phyloP scores from a whole-genome alignment of 2,888 invertebrate genomes.

The Pandemis corylana region DNA sequence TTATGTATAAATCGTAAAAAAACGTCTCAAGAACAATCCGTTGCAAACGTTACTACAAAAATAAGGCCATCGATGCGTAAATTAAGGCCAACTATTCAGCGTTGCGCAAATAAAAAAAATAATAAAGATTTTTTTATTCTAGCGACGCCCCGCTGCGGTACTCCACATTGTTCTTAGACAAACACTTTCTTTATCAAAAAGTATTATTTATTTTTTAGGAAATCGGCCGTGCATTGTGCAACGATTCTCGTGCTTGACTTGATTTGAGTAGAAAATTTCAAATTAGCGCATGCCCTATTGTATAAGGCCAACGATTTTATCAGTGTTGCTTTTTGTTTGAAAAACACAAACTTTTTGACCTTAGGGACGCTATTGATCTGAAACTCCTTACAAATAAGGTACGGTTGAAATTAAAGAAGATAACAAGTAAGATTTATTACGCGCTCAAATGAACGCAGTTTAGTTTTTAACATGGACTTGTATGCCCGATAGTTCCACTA shows the following conservation, averaged over 20 bases:
- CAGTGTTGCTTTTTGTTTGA: slow-evolving; percentile 47
- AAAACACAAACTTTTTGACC: slow-evolving; percentile 48
- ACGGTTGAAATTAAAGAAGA: not conserved
- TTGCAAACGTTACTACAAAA: slow-evolving; percentile 67
- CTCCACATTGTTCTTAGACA: slow-evolving; percentile 81
- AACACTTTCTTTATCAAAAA: slow-evolving; percentile 80
- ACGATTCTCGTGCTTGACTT: slow-evolving; percentile 75
- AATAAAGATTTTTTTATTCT: slow-evolving; percentile 69
- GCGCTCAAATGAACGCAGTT: not conserved
- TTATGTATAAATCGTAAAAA: slow-evolving; percentile 65
- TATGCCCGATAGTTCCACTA: no score
- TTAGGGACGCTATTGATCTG: slow-evolving; percentile 28
- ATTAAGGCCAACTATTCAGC: slow-evolving; percentile 79
- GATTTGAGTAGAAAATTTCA: slow-evolving; percentile 64
- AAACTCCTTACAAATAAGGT: not conserved
- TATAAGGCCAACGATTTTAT: slow-evolving; percentile 50
- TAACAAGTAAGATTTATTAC: not conserved
- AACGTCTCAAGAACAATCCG: slow-evolving; percentile 71
- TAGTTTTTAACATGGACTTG: no score
- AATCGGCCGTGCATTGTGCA: slow-evolving; percentile 68
- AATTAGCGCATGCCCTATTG: slow-evolving; percentile 59
- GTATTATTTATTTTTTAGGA: slow-evolving; percentile 75
- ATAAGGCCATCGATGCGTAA: slow-evolving; percentile 81
- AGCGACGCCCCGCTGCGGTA: slow-evolving; percentile 82
- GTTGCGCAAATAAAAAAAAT: slow-evolving; percentile 74